phyloP scores from a whole-genome alignment of 2,888 invertebrate species.

The Carpatolechia fugitivella region DNA sequence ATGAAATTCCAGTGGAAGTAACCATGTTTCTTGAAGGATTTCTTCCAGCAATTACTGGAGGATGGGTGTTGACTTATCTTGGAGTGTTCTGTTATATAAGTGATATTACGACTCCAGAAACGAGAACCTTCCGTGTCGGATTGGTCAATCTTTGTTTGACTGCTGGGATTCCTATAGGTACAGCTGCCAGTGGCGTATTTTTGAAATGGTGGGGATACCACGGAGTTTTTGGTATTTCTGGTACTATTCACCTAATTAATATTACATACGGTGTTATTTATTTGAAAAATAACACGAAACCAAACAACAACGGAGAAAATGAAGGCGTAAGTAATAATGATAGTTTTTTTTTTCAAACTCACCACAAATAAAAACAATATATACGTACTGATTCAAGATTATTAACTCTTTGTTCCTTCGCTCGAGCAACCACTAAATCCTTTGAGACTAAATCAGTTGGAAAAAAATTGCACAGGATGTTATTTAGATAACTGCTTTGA shows the following conservation, averaged over 20 bases:
- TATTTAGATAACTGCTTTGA: no score
- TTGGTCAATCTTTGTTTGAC: slow-evolving; percentile 80
- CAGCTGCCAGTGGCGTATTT: slow-evolving; percentile 75
- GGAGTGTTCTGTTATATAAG: slow-evolving; percentile 81
- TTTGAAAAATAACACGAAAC: slow-evolving; percentile 58
- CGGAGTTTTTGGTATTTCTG: slow-evolving; percentile 59
- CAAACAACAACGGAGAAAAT: slow-evolving; percentile 21
- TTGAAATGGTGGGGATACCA: slow-evolving; percentile 62
- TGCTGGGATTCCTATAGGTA: slow-evolving; percentile 77
- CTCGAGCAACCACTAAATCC: no score
- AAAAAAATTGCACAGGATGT: no score
- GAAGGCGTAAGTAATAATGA: slow-evolving; percentile 41
- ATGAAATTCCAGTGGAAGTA: slow-evolving; percentile 73
- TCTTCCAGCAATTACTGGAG: slow-evolving; percentile 76
- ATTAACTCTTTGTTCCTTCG: no score
- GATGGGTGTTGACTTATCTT: slow-evolving; percentile 75
- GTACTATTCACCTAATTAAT: slow-evolving; percentile 57
- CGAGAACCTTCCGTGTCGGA: slow-evolving; percentile 80
- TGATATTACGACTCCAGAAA: slow-evolving; percentile 75
- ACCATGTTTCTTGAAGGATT: slow-evolving; percentile 75
- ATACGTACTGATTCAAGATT: no score
- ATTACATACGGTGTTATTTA: slow-evolving; percentile 54
- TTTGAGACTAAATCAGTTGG: no score
- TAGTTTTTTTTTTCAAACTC: no score
- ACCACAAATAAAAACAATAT: no score